Conservation (phyloP, 2,797 vertebrate species). For the Chaetophractus vellerosus region DNA sequence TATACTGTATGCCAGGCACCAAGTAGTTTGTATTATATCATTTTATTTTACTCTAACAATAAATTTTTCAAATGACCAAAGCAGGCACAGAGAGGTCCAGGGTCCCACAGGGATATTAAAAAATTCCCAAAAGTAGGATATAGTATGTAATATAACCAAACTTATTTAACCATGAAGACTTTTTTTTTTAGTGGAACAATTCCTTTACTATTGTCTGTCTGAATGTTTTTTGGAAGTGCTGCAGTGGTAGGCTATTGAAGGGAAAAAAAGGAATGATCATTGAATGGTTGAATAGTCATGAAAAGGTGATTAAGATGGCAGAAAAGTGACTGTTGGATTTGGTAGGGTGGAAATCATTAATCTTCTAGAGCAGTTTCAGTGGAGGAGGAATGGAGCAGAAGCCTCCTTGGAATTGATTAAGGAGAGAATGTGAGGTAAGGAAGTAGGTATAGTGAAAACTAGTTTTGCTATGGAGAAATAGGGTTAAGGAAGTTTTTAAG, state of each 20-base stretch:
- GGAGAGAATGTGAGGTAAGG: neutral
- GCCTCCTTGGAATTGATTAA: neutral
- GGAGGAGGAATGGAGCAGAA: neutral
- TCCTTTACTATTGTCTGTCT: neutral
- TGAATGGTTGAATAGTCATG: neutral
- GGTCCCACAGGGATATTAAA: neutral
- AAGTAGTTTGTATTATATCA: neutral
- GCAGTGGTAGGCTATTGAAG: neutral
- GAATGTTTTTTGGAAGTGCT: constrained; percentile 51
- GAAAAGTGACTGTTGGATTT: constrained; percentile 48
- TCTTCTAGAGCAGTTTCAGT: constrained; percentile 6
- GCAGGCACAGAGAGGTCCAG: neutral
- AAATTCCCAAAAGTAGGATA: neutral
- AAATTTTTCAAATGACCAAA: constrained; percentile 11
- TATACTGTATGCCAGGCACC: neutral
- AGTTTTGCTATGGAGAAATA: constrained; percentile 12
- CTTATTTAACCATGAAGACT: constrained; percentile 12
- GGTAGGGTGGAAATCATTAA: neutral
- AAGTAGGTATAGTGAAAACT: neutral
- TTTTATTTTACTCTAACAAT: neutral
- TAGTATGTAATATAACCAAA: neutral
- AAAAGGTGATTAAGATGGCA: neutral
- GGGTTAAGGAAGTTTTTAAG: constrained; percentile 11
- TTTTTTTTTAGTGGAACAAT: neutral
- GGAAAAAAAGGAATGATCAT: neutral